Evolutionary conservation across 2,797 vertebrate genomes (phyloP).

Genomic region (Sebastes taczanowskii): DNA sequence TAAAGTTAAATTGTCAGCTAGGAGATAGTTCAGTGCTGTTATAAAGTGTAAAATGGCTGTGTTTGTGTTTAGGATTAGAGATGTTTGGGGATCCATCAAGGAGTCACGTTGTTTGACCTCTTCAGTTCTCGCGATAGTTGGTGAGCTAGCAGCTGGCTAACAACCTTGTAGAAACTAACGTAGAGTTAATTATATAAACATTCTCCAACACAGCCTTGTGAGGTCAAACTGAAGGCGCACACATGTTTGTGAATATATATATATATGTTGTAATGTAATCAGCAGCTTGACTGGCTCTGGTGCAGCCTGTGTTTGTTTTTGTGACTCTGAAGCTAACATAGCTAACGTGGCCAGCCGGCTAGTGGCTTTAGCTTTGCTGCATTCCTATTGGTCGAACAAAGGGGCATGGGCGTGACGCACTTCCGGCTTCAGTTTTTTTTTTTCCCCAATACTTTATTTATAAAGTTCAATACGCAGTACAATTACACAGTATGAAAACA

Average conservation of each 20-base stretch:
- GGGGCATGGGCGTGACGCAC: constrained; percentile 51
- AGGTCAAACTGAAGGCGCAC: accelerated
- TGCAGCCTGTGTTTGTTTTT: not conserved
- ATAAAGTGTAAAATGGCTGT: not conserved
- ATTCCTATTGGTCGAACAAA: constrained; percentile 58
- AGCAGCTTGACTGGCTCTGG: not conserved
- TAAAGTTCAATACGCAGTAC: too few species aligned
- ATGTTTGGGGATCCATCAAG: not conserved
- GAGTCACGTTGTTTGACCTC: not conserved
- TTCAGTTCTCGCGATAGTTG: constrained; percentile 16
- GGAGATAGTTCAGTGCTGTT: accelerated
- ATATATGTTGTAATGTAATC: accelerated
- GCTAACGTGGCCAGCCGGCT: not conserved
- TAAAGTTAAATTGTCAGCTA: accelerated
- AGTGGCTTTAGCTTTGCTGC: constrained; percentile 1
- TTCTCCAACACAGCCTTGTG: accelerated
- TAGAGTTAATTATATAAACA: accelerated
- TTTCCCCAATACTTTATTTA: too few species aligned
- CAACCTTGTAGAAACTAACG: not conserved
- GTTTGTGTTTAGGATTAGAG: not conserved
- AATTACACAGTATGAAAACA: too few species aligned
- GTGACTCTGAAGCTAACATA: not conserved
- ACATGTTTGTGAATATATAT: not conserved
- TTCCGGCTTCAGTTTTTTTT: not conserved
- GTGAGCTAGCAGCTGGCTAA: not conserved